Evolutionary conservation across 2,113 vertebrate species (phyloP).

Genomic region (Formicarius rufipectus): DNA sequence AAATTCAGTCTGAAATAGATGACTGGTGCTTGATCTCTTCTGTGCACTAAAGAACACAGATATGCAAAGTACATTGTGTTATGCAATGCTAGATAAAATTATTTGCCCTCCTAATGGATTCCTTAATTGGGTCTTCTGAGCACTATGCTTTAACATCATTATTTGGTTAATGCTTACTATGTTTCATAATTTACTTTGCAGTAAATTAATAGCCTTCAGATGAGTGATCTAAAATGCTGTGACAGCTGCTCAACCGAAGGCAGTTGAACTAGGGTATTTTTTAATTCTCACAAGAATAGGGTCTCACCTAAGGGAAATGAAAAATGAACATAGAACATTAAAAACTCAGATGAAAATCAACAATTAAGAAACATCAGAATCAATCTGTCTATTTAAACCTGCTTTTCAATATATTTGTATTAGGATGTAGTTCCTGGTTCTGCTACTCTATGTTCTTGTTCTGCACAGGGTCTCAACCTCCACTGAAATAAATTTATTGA

Average conservation of each 20-base stretch:
- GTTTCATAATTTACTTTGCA: background rate
- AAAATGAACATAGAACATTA: background rate
- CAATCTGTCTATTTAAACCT: background rate
- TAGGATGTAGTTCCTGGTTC: background rate
- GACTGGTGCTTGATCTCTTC: background rate
- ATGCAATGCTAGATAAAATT: background rate
- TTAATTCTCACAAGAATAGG: background rate
- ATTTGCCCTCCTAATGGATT: background rate
- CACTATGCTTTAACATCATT: background rate
- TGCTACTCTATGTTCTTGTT: background rate
- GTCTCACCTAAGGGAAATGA: background rate
- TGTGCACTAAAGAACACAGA: background rate
- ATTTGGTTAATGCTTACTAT: background rate
- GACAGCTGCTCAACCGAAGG: background rate
- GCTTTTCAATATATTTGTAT: background rate
- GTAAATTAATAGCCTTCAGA: background rate
- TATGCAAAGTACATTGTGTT: background rate
- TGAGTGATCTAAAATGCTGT: background rate
- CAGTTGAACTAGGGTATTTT: background rate
- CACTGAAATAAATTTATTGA: background rate
- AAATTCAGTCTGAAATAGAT: slow-evolving; percentile 16
- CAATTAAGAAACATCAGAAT: background rate
- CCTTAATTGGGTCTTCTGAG: background rate
- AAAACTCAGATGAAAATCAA: background rate
- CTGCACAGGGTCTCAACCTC: background rate